Evolutionary conservation across 2,113 vertebrate genomes (phyloP), one percentile per base, ranked within the genome.

Genomic region (Chaetura pelagica): DNA sequence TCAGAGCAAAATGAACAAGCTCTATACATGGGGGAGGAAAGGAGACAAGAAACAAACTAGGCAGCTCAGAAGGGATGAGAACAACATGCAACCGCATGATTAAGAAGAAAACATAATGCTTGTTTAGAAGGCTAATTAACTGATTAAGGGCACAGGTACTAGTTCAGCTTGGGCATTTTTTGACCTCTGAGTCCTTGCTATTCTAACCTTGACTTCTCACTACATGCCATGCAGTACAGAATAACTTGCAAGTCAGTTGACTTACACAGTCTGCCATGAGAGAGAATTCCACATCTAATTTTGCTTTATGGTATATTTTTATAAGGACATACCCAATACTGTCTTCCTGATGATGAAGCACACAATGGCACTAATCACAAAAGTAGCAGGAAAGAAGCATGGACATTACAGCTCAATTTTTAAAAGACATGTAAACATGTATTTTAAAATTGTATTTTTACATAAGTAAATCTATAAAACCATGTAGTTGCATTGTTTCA

Each of bases 191-290:
- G 62, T 2, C 5, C 42, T 58, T 46, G 22, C 35, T 75, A 4
- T 32, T 87, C 67, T 87, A 89, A 87, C 89, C 71, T 73, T 93
- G 81, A 54, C 95, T 91, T 93, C 77, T 62, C 59, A 46, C 52
- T 49, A 46, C 0, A 0, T 42, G 55, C 66, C 71, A 29, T 6
- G 13, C 15, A 68, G 69, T 20, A 55, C 34, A 66, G 27, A 87
- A 1, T 8, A 94, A 76, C 74, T 44, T 30, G 9, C 51, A 83
- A 68, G 55, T 58, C 87, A 44, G 44, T 12, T 69, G 71, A 76
- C 42, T 15, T 27, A 13, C 34, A 54, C 29, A 24, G 20, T 22
- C 51, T 80, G 51, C 26, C 78, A 51, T 5, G 10, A 82, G 20
- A 81, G 4, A 11, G 22, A 10, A 87, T 42, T 32, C 80, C 51